Conservation (phyloP, 2,888 invertebrate species). For the Zaprionus bogoriensis region DNA sequence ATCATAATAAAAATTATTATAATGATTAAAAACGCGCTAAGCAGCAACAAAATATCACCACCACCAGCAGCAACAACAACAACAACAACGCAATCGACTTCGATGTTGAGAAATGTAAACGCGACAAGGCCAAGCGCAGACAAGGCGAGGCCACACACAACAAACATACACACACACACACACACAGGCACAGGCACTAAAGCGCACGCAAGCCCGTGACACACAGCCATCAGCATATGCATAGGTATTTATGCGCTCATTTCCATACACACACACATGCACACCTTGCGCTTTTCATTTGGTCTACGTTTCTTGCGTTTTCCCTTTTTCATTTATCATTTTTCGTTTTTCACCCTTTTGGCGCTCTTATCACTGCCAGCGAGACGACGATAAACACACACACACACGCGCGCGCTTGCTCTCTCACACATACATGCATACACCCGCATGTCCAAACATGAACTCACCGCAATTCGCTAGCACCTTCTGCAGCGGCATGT, state of each 20-base stretch:
- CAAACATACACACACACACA: slow-evolving; percentile 19
- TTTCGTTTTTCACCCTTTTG: neutral
- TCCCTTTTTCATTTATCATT: slow-evolving; percentile 8
- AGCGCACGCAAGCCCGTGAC: slow-evolving; percentile 70
- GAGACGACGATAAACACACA: neutral
- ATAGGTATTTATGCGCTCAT: slow-evolving; percentile 41
- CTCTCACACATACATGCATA: neutral
- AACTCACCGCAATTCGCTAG: slow-evolving; percentile 80
- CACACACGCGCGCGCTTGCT: neutral
- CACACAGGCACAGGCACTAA: slow-evolving; percentile 11
- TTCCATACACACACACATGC: slow-evolving; percentile 30
- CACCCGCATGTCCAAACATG: too few species aligned
- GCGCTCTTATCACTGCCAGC: neutral
- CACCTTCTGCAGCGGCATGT: slow-evolving; percentile 81
- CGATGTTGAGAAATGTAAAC: slow-evolving; percentile 74
- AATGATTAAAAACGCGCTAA: slow-evolving; percentile 66
- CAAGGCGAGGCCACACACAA: slow-evolving; percentile 72
- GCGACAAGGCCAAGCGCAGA: slow-evolving; percentile 78
- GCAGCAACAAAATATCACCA: slow-evolving; percentile 30
- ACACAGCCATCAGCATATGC: slow-evolving; percentile 48
- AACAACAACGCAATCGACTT: slow-evolving; percentile 37
- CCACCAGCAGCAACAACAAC: slow-evolving; percentile 17
- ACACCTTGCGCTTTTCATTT: slow-evolving; percentile 43
- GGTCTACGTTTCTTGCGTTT: slow-evolving; percentile 11
- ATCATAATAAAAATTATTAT: slow-evolving; percentile 65